Conservation (phyloP, 2,888 invertebrate species). For the Eupithecia inturbata region DNA sequence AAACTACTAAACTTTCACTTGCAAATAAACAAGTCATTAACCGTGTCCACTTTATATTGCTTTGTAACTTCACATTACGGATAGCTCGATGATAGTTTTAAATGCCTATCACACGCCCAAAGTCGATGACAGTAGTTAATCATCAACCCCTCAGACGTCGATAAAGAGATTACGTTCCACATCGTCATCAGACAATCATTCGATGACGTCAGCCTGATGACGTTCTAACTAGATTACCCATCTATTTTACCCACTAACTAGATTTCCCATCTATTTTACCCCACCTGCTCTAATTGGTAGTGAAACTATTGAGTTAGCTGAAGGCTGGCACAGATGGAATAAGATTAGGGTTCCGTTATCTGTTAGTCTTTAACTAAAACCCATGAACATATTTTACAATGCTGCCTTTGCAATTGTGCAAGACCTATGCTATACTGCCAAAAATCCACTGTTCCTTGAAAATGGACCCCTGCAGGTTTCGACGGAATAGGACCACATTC, state of each 20-base stretch:
- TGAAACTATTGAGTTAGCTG: conserved; percentile 58
- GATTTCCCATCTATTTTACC: conserved; percentile 48
- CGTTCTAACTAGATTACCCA: conserved; percentile 67
- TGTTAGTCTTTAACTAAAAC: background rate
- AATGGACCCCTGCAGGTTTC: no score
- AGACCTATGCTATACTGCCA: no score
- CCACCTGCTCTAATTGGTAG: conserved; percentile 63
- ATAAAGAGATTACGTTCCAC: conserved; percentile 11
- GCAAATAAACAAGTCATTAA: no score
- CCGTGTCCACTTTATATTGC: no score
- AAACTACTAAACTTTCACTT: no score
- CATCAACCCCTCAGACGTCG: conserved; percentile 4
- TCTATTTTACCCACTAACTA: conserved; percentile 46
- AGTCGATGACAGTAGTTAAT: background rate
- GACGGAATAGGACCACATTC: no score
- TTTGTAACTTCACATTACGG: no score
- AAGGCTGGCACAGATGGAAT: conserved; percentile 16
- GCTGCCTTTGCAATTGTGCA: no score
- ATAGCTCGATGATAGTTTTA: background rate
- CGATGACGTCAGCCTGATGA: conserved; percentile 56
- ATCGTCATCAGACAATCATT: conserved; percentile 71
- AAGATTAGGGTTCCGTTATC: background rate
- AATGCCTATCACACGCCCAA: background rate
- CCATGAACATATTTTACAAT: background rate
- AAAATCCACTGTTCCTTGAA: no score